Base-by-base conservation (phyloP, 2,113 vertebrate species). In the Recurvirostra avosetta region DNA sequence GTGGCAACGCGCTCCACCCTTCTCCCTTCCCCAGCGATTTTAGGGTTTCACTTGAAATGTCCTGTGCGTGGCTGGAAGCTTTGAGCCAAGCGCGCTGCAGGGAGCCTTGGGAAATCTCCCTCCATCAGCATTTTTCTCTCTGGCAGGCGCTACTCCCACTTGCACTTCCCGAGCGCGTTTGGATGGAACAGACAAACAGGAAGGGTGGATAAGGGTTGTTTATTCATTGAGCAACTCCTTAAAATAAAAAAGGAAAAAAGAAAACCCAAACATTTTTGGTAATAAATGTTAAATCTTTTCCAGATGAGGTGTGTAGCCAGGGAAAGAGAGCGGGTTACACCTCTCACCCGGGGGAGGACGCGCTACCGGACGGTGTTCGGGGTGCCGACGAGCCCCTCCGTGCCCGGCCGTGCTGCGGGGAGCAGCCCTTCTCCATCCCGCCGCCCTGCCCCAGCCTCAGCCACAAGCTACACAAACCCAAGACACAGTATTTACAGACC, bases 401-500 rank as follows among this genome's bases (percentile, higher is more conserved):
- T 17, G 8, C 63, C 43, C 3, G 1, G 50, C 40, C 2, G 8
- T 8, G 53, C 72, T 75, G 52, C 1, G 1, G 87, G 58, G 86
- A 94, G 86, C 77, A 66, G 84, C 66, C 55, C 56, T 62, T 52
- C 72, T 36, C 59, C 15, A 19, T 34, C 70, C 58, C 27, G 1
- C 9, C 4, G 4, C 9, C 20, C 78, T 40, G 40, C 49, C 72
- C 34, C 81, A 41, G n/a, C 82, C 87, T 93, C 92, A 78, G 92
- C 83, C 85, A 90, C 83, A 72, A 93, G 79, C 86, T 77, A 92
- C 95, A 93, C 94, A 94, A 90, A 94, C 91, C 97, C 87, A 86
- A 76, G 93, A 96, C 67, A 98, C 90, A 94, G 90, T 97, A 98
- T 98, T 98, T 97, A 98, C 98, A 95, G 63, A 92, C 92, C 90